phyloP scores from a whole-genome alignment of 2,113 vertebrate species.

The Lates calcarifer region DNA sequence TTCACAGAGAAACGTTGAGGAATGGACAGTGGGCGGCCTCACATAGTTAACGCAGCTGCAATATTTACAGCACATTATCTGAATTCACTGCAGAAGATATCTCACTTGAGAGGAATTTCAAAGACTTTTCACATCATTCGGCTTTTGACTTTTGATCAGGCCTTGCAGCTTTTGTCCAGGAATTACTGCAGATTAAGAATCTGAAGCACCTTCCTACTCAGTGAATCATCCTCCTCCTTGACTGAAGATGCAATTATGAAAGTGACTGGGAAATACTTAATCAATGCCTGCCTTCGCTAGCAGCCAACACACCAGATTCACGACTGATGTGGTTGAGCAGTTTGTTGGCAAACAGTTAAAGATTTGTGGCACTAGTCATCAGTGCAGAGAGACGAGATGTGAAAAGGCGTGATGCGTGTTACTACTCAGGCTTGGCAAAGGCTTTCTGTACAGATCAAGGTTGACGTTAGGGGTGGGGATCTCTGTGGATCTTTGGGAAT shows the following conservation, averaged over 20 bases:
- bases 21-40: conserved; percentile 22
- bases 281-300: not conserved
- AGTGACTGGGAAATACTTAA: not conserved
- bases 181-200: conserved; percentile 8
- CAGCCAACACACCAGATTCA: not conserved
- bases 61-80: not conserved
- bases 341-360: not conserved
- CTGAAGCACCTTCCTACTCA: not conserved
- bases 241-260: conserved; percentile 4
- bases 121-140: conserved; percentile 15
- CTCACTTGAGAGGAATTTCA: not conserved
- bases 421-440: not conserved
- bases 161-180: not conserved
- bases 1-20: conserved; percentile 21
- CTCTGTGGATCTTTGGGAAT: not conserved
- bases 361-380: conserved; percentile 2
- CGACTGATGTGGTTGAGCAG: not conserved
- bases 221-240: not conserved
- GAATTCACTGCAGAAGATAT: not conserved
- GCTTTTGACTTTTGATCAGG: conserved; percentile 10
- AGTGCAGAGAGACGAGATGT: not conserved
- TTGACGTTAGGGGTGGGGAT: not conserved
- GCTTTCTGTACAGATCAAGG: not conserved
- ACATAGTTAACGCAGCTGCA: not conserved
- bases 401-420: not conserved